A percentile compares a stretch with the other conserved stretches of the same genome.
phyloP scores from a whole-genome alignment of 2,888 invertebrate species.

The Himalopsyche kuldschensis region DNA sequence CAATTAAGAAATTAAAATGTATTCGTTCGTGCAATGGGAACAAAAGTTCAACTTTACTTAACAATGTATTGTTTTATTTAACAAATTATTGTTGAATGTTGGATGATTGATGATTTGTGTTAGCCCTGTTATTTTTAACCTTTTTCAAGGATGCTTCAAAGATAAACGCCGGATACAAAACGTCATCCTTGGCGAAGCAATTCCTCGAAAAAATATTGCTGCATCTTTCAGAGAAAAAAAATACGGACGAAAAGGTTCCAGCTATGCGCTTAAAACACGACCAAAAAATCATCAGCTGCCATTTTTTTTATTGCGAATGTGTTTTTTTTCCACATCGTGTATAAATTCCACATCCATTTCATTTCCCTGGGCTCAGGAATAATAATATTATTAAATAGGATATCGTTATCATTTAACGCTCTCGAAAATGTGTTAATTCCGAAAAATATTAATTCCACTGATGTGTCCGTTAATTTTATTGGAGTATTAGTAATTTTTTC shows the following conservation, averaged over 20 bases:
- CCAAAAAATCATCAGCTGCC: slow-evolving; percentile 32
- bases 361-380: slow-evolving; percentile 11
- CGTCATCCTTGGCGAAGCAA: slow-evolving; percentile 17
- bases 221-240: slow-evolving; percentile 13
- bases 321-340: slow-evolving; percentile 9
- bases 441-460: neutral
- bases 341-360: slow-evolving; percentile 24
- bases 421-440: neutral
- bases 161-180: slow-evolving; percentile 35
- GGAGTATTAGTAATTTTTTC: too few relatives aligned
- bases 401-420: slow-evolving; percentile 20
- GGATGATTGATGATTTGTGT: neutral
- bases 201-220: slow-evolving; percentile 28
- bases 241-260: slow-evolving; percentile 12
- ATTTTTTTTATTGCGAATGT: slow-evolving; percentile 28
- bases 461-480: neutral
- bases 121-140: slow-evolving; percentile 14
- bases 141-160: slow-evolving; percentile 11
- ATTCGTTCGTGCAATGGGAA: too few relatives aligned
- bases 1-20: too few relatives aligned
- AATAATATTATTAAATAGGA: neutral
- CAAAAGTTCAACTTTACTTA: too few relatives aligned
- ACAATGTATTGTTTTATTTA: too few relatives aligned
- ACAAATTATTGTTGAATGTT: too few relatives aligned
- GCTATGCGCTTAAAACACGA: neutral